These are phyloP conservation scores for Protodeltote pygarga DNA, from an alignment of 2,888 invertebrate genomes.

Conservation along the genomic window DNA sequence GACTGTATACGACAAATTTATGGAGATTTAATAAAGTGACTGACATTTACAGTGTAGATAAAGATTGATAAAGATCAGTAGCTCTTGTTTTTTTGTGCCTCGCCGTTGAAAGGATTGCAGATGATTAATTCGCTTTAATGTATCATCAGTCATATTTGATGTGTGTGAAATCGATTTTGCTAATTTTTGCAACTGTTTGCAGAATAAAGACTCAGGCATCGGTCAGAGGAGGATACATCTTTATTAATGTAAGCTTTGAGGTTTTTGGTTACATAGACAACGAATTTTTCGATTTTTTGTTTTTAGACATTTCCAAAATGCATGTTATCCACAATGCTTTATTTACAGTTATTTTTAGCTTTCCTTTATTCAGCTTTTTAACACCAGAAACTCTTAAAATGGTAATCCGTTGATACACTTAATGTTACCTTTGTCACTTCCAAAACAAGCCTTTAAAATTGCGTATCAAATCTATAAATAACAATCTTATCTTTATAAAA, in stretches of 20 bases:
- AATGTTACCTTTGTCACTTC: slow-evolving; percentile 10
- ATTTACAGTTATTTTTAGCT: too few relatives aligned
- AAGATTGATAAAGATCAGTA: slow-evolving; percentile 41
- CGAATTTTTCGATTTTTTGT: too few relatives aligned
- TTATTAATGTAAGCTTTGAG: slow-evolving; percentile 1
- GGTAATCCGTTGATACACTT: not conserved
- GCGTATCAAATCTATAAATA: slow-evolving; percentile 40
- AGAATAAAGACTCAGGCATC: not conserved
- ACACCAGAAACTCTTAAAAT: too few relatives aligned
- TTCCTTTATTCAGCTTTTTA: too few relatives aligned
- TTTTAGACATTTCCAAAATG: too few relatives aligned
- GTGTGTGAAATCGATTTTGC: slow-evolving; percentile 32
- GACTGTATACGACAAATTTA: slow-evolving; percentile 43
- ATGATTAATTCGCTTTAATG: slow-evolving; percentile 44
- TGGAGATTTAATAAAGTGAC: slow-evolving; percentile 48
- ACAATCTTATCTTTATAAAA: slow-evolving; percentile 50
- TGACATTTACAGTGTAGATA: slow-evolving; percentile 51
- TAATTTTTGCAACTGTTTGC: slow-evolving; percentile 19
- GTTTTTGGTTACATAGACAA: not conserved
- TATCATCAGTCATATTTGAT: slow-evolving; percentile 22
- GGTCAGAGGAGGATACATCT: not conserved
- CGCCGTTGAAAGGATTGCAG: slow-evolving; percentile 22
- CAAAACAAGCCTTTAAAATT: slow-evolving; percentile 12
- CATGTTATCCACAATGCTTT: too few relatives aligned
- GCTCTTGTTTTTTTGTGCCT: slow-evolving; percentile 22